Percentiles rank a stretch among this genome's conserved stretches.
These are phyloP conservation scores for Elysia crispata DNA, from an alignment of 2,888 invertebrate species.

Conservation along the genomic window DNA sequence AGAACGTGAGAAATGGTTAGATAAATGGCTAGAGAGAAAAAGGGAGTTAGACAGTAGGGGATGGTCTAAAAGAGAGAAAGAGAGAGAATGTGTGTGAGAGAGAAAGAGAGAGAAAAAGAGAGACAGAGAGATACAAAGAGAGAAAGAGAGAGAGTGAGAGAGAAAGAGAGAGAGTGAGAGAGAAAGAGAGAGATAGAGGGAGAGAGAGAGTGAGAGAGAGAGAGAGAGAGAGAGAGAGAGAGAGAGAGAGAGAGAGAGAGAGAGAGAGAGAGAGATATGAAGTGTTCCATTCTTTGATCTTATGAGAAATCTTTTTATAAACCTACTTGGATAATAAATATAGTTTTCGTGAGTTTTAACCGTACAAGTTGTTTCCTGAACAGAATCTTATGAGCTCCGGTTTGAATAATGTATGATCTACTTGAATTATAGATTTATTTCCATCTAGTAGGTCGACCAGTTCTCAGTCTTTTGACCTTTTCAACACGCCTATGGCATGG, in stretches of 20 bases:
- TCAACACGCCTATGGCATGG: too few relatives aligned
- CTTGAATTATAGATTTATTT: too few relatives aligned
- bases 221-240: neutral
- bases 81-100: neutral
- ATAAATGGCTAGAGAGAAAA: neutral
- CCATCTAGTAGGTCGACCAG: too few relatives aligned
- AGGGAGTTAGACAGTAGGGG: neutral
- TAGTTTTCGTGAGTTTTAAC: too few relatives aligned
- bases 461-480: too few relatives aligned
- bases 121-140: too few relatives aligned
- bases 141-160: neutral
- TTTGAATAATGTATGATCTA: too few relatives aligned
- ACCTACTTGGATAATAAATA: too few relatives aligned
- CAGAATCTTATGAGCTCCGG: too few relatives aligned
- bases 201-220: neutral
- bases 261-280: neutral
- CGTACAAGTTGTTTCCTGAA: too few relatives aligned
- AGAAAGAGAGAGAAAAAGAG: slow-evolving; percentile 4
- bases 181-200: neutral
- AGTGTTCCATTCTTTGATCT: neutral
- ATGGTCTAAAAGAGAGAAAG: neutral
- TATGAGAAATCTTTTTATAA: too few relatives aligned
- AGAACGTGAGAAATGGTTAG: neutral
- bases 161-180: neutral
- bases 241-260: neutral